Conservation (phyloP, 2,888 invertebrate genomes). For the Abscondita cerata region DNA sequence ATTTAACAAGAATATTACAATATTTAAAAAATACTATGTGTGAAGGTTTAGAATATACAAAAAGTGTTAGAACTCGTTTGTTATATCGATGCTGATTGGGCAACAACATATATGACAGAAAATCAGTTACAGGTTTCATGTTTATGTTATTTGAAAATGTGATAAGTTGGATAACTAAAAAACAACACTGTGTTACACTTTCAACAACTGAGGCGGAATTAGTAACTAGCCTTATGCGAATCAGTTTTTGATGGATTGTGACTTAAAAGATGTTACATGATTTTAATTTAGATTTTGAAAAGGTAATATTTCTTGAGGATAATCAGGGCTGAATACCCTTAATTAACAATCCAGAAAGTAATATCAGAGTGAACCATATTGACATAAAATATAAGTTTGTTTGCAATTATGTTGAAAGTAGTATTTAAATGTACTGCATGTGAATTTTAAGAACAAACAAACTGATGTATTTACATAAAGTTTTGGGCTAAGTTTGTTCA, state of each 20-base stretch:
- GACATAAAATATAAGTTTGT: constrained; percentile 19
- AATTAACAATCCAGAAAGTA: constrained; percentile 20
- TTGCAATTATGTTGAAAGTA: constrained; percentile 9
- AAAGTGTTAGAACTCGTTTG: background rate
- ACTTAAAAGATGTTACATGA: background rate
- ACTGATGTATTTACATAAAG: constrained; percentile 19
- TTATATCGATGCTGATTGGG: background rate
- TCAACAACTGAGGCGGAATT: background rate
- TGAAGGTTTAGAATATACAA: background rate
- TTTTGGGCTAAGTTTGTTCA: too few relatives aligned
- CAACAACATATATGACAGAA: background rate
- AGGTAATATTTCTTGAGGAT: constrained; percentile 15
- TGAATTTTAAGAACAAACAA: constrained; percentile 6
- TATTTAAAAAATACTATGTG: too few relatives aligned
- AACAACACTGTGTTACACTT: background rate
- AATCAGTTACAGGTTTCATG: background rate
- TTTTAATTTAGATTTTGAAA: background rate
- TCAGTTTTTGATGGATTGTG: background rate
- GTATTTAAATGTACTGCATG: constrained; percentile 10
- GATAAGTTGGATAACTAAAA: background rate
- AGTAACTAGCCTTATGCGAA: background rate
- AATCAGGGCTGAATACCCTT: constrained; percentile 9
- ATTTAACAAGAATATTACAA: too few relatives aligned
- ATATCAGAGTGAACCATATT: constrained; percentile 18
- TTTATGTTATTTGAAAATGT: background rate